phyloP scores from a whole-genome alignment of 2,113 vertebrate genomes.

The Pseudolaguvia tuberculata region DNA sequence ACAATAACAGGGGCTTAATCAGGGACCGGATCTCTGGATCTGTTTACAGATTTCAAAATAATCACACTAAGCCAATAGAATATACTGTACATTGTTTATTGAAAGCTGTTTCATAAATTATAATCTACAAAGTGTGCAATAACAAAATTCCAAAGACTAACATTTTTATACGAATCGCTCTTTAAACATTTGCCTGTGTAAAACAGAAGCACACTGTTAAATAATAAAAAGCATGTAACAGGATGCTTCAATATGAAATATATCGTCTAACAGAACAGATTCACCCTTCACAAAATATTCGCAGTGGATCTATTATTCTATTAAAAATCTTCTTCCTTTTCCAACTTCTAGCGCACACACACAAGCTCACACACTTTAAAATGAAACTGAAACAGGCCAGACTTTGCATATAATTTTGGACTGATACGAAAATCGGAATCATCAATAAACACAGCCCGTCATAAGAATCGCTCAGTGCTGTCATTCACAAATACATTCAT shows the following conservation, averaged over 20 bases:
- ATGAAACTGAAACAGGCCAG: constrained; percentile 46
- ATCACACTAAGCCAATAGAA: neutral
- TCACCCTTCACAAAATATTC: constrained; percentile 55
- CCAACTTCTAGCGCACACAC: constrained; percentile 46
- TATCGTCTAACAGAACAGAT: constrained; percentile 65
- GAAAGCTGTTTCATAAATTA: constrained; percentile 91
- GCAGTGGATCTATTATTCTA: constrained; percentile 51
- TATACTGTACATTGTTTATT: constrained; percentile 34
- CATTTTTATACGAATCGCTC: constrained; percentile 74
- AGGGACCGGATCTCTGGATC: too few relatives aligned
- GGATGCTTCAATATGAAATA: constrained; percentile 59
- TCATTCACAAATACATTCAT: neutral
- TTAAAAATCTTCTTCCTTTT: constrained; percentile 52
- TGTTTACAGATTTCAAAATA: neutral
- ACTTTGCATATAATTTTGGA: constrained; percentile 14
- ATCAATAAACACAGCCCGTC: neutral
- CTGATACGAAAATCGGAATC: neutral
- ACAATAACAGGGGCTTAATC: neutral
- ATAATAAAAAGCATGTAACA: constrained; percentile 56
- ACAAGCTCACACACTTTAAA: constrained; percentile 7
- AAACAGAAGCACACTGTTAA: constrained; percentile 54
- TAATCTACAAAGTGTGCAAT: constrained; percentile 80
- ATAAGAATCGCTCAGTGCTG: neutral
- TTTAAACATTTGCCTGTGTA: constrained; percentile 59
- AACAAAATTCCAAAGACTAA: constrained; percentile 75